Base-by-base conservation (phyloP, 2,888 invertebrate species). In the Pristionchus maxplancki region DNA sequence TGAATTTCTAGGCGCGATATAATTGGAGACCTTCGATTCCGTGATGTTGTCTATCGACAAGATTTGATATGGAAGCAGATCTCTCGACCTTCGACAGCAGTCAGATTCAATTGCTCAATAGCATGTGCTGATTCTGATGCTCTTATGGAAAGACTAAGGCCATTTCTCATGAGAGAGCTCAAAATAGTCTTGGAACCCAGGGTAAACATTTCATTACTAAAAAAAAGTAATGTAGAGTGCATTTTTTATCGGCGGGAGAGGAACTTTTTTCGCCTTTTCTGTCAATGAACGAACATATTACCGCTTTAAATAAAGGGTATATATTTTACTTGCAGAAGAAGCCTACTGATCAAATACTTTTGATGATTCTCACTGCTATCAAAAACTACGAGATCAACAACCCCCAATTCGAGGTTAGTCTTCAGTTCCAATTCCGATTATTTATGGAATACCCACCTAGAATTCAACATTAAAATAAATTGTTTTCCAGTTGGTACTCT, bases 11-110 rank as follows among this genome's bases (percentile, higher is more conserved):
- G 88, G 48, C 31, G 62, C 20, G 78, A 88, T 53, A 24, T 88
- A 0, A 88, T 88, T 37, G 81, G 44, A n/a, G 88, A 88, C 44
- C n/a, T 28, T 78, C 88, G 88, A 31, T 88, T 88, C 62, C 88
- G 88, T 78, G 53, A 40, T 37, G 31, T 88, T 13, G 62, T 88
- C n/a, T 88, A 88, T 37, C 17, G 24, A 34, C 24, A 40, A 15
- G n/a, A 81, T 24, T 50, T 88, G n/a, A 17, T 37, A 40, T 88
- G 88, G 88, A 78, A 28, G 8, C 37, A 31, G 13, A 40, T 88
- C 5, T 53, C 50, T 40, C 64, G 88, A 6, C 58, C 62, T 9
- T 34, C 58, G 9, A 53, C 81, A 15, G n/a, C 62, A 6, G 53
- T 28, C n/a, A n/a, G 58, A 53, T 88, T 88, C 62, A 40, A 28